Evolutionary conservation across 2,888 invertebrate species (phyloP).

Genomic region (Vannuccia rotundouncinata): DNA sequence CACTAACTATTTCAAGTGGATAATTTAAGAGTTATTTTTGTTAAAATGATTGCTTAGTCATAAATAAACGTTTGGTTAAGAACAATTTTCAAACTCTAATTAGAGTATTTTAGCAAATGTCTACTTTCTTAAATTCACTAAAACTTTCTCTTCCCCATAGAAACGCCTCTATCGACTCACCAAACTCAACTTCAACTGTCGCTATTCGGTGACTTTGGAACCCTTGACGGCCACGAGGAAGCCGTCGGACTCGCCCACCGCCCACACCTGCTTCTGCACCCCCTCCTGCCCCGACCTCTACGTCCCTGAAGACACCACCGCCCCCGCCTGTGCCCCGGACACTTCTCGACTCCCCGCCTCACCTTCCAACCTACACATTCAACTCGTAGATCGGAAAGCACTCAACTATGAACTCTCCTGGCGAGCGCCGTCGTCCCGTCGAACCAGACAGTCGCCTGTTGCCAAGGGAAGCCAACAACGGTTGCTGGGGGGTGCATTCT

Average conservation of each 20-base stretch:
- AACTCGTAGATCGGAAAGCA: not conserved
- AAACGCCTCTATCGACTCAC: conserved; percentile 8
- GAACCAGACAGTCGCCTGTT: not conserved
- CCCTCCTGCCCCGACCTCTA: not conserved
- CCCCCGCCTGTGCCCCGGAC: not conserved
- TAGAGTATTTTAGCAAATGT: too few species aligned
- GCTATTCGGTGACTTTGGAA: not conserved
- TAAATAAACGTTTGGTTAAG: too few species aligned
- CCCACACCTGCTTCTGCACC: conserved; percentile 13
- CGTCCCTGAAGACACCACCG: not conserved
- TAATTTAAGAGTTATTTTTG: too few species aligned
- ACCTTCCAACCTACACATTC: not conserved
- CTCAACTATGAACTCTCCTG: not conserved
- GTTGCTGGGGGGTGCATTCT: not conserved
- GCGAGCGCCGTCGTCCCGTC: not conserved
- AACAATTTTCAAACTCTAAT: too few species aligned
- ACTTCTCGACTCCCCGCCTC: not conserved
- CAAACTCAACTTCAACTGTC: conserved; percentile 25
- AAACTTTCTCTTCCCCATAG: not conserved
- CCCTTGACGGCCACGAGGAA: not conserved
- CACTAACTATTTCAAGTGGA: too few species aligned
- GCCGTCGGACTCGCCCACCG: not conserved
- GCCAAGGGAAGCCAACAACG: not conserved
- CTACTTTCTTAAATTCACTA: too few species aligned
- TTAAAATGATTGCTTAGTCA: too few species aligned